phyloP scores from a whole-genome alignment of 2,888 invertebrate genomes.

The Thymelicus acteon region DNA sequence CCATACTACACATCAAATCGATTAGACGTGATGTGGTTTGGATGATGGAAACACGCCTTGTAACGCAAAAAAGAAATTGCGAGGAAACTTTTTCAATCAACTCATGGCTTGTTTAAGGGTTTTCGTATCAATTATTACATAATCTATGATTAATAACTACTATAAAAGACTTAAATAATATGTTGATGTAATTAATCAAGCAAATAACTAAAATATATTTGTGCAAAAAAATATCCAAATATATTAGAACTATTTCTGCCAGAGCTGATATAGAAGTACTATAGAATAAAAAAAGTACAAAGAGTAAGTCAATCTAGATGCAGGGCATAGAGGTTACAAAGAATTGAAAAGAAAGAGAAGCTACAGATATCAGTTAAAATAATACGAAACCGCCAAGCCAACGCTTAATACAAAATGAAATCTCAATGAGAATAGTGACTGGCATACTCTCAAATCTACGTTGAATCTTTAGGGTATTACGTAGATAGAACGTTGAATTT shows the following conservation, averaged over 20 bases:
- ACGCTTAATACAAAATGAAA: background rate
- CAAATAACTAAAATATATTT: no score
- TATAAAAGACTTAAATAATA: no score
- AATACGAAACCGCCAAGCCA: background rate
- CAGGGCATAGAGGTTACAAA: background rate
- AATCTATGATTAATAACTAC: no score
- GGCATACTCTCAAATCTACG: background rate
- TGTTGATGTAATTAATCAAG: no score
- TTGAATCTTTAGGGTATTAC: background rate
- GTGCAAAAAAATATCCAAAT: no score
- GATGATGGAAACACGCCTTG: background rate
- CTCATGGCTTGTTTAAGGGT: no score
- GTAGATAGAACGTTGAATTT: background rate
- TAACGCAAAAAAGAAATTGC: background rate
- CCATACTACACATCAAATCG: slow-evolving; percentile 1
- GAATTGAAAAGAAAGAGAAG: background rate
- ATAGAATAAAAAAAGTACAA: background rate
- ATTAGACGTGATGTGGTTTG: background rate
- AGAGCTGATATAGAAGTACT: background rate
- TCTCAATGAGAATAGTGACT: background rate
- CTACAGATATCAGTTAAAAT: background rate
- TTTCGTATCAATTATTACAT: no score
- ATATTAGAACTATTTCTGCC: no score
- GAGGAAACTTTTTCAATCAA: background rate
- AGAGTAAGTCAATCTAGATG: background rate